phyloP scores from a whole-genome alignment of 1,140 invertebrate species.

The Drosophila prosaltans region DNA sequence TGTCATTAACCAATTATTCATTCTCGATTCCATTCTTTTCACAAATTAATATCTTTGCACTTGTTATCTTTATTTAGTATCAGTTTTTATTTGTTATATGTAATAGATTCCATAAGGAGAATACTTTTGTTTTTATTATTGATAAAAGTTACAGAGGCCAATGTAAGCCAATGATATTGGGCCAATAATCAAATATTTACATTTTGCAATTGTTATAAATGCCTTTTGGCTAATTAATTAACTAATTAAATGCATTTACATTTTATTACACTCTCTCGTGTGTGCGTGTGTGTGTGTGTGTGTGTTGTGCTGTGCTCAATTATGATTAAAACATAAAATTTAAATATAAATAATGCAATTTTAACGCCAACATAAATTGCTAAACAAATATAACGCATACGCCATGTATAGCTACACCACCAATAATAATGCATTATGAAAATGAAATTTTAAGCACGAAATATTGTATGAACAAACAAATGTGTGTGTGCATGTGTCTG shows the following conservation, averaged over 20 bases:
- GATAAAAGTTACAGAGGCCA: neutral
- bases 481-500: neutral
- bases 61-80: too few species aligned
- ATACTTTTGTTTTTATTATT: neutral
- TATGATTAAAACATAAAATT: conserved; percentile 48
- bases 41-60: too few species aligned
- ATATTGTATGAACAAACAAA: neutral
- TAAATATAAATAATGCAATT: conserved; percentile 55
- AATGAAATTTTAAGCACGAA: conserved; percentile 34
- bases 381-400: conserved; percentile 53
- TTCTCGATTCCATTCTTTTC: too few species aligned
- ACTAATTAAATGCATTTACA: conserved; percentile 70
- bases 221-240: conserved; percentile 58
- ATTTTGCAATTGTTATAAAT: conserved; percentile 27
- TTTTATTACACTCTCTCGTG: conserved; percentile 49
- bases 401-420: conserved; percentile 13
- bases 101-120: neutral
- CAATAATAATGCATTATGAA: conserved; percentile 30
- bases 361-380: conserved; percentile 36
- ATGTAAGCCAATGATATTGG: conserved; percentile 17
- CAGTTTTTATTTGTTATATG: neutral
- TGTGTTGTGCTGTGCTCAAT: conserved; percentile 36
- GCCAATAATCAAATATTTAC: neutral
- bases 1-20: too few species aligned
- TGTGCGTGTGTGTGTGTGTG: neutral